A percentile compares a stretch with the other conserved stretches of the same genome.
phyloP scores from a whole-genome alignment of 1,140 invertebrate genomes.

The Aphidius ervi region DNA sequence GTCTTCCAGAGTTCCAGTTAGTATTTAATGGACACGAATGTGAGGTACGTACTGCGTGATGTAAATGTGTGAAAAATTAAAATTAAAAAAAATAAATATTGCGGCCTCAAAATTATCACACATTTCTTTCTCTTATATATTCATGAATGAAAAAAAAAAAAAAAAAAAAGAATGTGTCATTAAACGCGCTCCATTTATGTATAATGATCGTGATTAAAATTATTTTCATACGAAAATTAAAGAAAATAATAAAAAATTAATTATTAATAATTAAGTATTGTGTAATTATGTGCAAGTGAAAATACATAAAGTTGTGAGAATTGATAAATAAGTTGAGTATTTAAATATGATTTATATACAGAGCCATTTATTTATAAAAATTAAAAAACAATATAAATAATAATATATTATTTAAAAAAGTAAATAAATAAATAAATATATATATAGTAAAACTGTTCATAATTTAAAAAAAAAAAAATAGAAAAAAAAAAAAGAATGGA shows the following conservation, averaged over 20 bases:
- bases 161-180: neutral
- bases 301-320: constrained; percentile 7
- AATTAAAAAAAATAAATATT: constrained; percentile 16
- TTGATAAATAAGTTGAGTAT: constrained; percentile 7
- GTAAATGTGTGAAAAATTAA: neutral
- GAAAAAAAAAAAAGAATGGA: constrained; percentile 5
- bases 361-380: constrained; percentile 26
- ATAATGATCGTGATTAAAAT: constrained; percentile 14
- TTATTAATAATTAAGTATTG: neutral
- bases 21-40: constrained; percentile 35
- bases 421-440: constrained; percentile 27
- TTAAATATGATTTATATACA: neutral
- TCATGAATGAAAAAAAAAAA: neutral
- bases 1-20: constrained; percentile 48
- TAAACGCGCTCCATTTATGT: no score
- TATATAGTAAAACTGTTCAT: constrained; percentile 12
- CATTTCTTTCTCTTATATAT: constrained; percentile 1
- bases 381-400: constrained; percentile 25
- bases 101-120: constrained; percentile 8
- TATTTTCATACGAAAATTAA: constrained; percentile 20
- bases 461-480: constrained; percentile 9
- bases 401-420: constrained; percentile 25
- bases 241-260: constrained; percentile 1
- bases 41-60: constrained; percentile 15
- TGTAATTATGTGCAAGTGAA: neutral